Conservation (phyloP, 2,888 invertebrate genomes). For the Steinernema carpocapsae region DNA sequence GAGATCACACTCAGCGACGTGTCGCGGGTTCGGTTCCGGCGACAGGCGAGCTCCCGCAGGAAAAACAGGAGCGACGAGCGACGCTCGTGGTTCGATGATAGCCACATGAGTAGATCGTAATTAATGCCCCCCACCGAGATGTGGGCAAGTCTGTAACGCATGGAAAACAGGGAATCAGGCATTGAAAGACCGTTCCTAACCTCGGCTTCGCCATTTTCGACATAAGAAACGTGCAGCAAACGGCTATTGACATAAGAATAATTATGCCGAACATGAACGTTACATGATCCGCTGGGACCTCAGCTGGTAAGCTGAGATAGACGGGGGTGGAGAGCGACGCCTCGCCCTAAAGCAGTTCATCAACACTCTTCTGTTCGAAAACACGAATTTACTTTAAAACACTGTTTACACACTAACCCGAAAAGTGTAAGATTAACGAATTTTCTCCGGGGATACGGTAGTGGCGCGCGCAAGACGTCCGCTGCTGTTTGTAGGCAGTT, state of each 20-base stretch:
- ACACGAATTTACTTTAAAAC: neutral
- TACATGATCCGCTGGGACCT: constrained; percentile 54
- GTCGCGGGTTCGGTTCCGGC: constrained; percentile 41
- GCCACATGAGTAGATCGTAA: constrained; percentile 46
- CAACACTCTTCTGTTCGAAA: neutral
- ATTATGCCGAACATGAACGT: constrained; percentile 54
- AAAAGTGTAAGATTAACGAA: neutral
- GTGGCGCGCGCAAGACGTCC: neutral
- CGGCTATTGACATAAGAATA: constrained; percentile 51
- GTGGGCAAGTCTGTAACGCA: constrained; percentile 7
- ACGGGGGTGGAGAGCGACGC: constrained; percentile 41
- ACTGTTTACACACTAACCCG: neutral
- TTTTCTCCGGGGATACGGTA: neutral
- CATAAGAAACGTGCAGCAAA: constrained; percentile 51
- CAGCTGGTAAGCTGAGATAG: constrained; percentile 43
- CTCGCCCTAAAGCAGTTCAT: neutral
- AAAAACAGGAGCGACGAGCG: constrained; percentile 47
- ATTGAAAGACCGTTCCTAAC: neutral
- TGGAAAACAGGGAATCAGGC: neutral
- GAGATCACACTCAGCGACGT: constrained; percentile 47
- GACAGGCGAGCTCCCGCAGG: constrained; percentile 42
- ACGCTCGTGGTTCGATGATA: constrained; percentile 43
- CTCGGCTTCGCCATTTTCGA: constrained; percentile 53
- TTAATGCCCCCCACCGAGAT: constrained; percentile 34
- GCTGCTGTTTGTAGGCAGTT: neutral